These are phyloP conservation scores for Perca schrenkii DNA, from an alignment of 2,113 vertebrate genomes.

Conservation along the genomic window DNA sequence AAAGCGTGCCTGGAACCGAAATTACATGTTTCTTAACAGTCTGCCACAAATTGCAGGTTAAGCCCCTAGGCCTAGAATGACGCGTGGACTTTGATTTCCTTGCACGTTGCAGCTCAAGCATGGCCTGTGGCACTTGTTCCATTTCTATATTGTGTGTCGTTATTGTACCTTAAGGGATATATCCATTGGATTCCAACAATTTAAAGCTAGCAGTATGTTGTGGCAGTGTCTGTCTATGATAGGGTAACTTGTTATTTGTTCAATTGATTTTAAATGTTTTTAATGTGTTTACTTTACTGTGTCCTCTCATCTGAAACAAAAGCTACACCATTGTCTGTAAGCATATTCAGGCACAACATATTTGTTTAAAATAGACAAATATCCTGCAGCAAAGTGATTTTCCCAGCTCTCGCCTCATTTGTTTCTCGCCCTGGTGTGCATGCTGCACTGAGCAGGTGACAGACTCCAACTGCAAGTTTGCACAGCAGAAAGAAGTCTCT, in stretches of 20 bases:
- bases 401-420: not conserved
- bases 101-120: slow-evolving; percentile 41
- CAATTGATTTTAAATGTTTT: not conserved
- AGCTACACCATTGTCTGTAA: not conserved
- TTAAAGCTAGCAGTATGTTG: not conserved
- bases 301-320: not conserved
- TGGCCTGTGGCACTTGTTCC: slow-evolving; percentile 39
- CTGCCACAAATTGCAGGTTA: slow-evolving; percentile 73
- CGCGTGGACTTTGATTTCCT: slow-evolving; percentile 48
- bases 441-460: slow-evolving; percentile 8
- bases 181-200: slow-evolving; percentile 5
- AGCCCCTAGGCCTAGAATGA: slow-evolving; percentile 50
- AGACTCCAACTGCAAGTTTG: slow-evolving; percentile 19
- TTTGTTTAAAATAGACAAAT: not conserved
- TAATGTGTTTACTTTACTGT: not conserved
- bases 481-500: slow-evolving; percentile 18
- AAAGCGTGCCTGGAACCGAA: slow-evolving; percentile 41
- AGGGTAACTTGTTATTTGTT: not conserved
- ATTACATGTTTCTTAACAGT: slow-evolving; percentile 67
- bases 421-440: not conserved
- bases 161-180: not conserved
- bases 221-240: not conserved
- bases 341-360: not conserved
- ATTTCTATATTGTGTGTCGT: slow-evolving; percentile 45
- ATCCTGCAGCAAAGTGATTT: not conserved